Evolutionary conservation across 1,140 invertebrate species (phyloP).

Genomic region (Amphibalanus amphitrite): DNA sequence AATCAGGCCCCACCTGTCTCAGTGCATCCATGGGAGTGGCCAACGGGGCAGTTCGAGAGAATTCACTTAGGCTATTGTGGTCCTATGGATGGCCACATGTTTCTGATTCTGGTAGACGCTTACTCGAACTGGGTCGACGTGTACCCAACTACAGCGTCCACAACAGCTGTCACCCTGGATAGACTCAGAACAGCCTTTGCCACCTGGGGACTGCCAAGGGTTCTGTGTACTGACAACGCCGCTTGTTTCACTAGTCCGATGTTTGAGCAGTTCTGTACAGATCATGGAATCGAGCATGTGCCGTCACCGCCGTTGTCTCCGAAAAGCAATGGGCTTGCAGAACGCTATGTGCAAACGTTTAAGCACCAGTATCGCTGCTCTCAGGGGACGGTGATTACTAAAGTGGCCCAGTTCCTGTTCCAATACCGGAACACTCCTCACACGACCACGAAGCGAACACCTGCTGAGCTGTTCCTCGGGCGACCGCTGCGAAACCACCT

Average conservation of each 20-base stretch:
- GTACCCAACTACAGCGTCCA: neutral
- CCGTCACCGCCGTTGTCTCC: neutral
- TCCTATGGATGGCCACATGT: constrained; percentile 21
- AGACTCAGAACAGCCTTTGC: constrained; percentile 6
- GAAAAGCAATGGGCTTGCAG: neutral
- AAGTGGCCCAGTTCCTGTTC: neutral
- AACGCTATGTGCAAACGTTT: neutral
- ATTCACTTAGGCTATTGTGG: constrained; percentile 29
- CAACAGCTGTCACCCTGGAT: constrained; percentile 4
- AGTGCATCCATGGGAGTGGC: constrained; percentile 16
- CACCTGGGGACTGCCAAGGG: neutral
- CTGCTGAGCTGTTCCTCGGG: neutral
- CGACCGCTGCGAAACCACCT: neutral
- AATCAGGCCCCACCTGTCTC: constrained; percentile 9
- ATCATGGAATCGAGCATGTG: neutral
- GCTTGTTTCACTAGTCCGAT: neutral
- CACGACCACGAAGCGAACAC: neutral
- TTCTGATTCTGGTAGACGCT: constrained; percentile 29
- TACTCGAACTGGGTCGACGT: constrained; percentile 34
- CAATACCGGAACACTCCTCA: neutral
- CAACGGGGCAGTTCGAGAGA: constrained; percentile 20
- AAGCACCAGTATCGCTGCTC: neutral
- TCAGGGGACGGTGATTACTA: neutral
- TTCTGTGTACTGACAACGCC: neutral
- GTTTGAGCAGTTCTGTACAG: neutral